These are phyloP conservation scores for Pollicipes pollicipes DNA, from an alignment of 1,140 invertebrate genomes.

Conservation along the genomic window DNA sequence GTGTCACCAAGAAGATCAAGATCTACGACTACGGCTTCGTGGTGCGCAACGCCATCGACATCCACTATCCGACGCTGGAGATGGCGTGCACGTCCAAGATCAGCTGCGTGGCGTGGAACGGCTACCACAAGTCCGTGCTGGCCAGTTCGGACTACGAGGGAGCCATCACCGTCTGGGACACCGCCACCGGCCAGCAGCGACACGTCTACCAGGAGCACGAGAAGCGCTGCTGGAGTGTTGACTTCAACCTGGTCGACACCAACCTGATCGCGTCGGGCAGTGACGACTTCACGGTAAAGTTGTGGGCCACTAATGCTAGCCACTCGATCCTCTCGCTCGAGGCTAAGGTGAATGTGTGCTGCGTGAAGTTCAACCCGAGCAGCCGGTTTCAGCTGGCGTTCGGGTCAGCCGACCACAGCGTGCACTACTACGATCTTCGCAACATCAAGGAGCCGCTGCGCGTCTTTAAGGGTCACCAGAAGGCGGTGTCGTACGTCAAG, in stretches of 20 bases:
- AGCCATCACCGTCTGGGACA: constrained; percentile 85
- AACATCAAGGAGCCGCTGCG: constrained; percentile 63
- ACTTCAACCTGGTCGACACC: constrained; percentile 85
- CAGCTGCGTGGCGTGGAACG: constrained; percentile 87
- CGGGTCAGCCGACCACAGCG: constrained; percentile 89
- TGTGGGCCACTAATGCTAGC: constrained; percentile 77
- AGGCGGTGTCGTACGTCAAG: constrained; percentile 91
- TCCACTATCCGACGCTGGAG: constrained; percentile 82
- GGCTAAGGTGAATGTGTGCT: constrained; percentile 87
- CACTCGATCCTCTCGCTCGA: constrained; percentile 72
- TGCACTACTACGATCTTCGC: constrained; percentile 88
- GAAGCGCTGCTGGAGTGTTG: constrained; percentile 90
- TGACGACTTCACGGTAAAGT: constrained; percentile 83
- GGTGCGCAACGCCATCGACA: constrained; percentile 60
- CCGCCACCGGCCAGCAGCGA: constrained; percentile 48
- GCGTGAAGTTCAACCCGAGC: constrained; percentile 86
- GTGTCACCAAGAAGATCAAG: constrained; percentile 88
- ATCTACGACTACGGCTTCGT: constrained; percentile 78
- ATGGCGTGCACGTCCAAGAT: constrained; percentile 90
- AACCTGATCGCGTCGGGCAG: constrained; percentile 80
- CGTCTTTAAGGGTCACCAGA: constrained; percentile 78
- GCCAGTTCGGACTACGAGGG: constrained; percentile 94
- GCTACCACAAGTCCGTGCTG: constrained; percentile 71
- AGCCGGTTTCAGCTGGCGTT: constrained; percentile 74
- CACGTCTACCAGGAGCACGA: constrained; percentile 75